These are phyloP conservation scores for Brachionus plicatilis DNA, from an alignment of 1,140 invertebrate species.

Conservation along the genomic window DNA sequence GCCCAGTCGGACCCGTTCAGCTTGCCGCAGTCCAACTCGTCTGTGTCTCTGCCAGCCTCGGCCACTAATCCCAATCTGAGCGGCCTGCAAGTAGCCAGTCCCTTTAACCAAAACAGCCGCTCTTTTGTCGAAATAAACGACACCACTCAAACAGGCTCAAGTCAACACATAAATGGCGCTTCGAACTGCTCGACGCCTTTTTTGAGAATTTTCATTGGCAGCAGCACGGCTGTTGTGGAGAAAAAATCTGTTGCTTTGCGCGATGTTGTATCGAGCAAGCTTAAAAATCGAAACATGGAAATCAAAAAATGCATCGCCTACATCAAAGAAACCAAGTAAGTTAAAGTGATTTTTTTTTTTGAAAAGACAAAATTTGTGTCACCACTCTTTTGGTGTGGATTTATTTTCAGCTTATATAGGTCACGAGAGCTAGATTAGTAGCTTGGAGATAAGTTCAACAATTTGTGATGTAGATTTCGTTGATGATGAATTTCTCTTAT, in stretches of 20 bases:
- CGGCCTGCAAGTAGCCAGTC: neutral
- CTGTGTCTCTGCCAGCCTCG: neutral
- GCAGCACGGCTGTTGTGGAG: slow-evolving; percentile 34
- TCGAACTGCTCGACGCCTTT: neutral
- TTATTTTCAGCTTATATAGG: too few relatives aligned
- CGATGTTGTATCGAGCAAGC: slow-evolving; percentile 1
- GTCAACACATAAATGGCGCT: neutral
- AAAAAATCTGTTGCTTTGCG: neutral
- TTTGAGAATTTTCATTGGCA: slow-evolving; percentile 37
- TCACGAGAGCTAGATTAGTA: too few relatives aligned
- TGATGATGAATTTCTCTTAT: too few relatives aligned
- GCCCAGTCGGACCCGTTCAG: neutral
- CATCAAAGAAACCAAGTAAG: slow-evolving; percentile 20
- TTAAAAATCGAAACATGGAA: slow-evolving; percentile 31
- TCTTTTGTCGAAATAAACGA: slow-evolving; percentile 31
- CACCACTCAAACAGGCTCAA: neutral
- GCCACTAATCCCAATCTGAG: neutral
- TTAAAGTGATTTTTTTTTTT: too few relatives aligned
- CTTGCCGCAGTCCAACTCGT: neutral
- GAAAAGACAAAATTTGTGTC: too few relatives aligned
- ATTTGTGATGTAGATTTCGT: too few relatives aligned
- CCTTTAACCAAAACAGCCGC: neutral
- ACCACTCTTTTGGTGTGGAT: too few relatives aligned
- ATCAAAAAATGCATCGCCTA: slow-evolving; percentile 30
- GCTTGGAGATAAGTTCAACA: too few relatives aligned